Evolutionary conservation across 2,113 vertebrate genomes (phyloP), one percentile per base, ranked within the genome.

Genomic region (Strigops habroptila): DNA sequence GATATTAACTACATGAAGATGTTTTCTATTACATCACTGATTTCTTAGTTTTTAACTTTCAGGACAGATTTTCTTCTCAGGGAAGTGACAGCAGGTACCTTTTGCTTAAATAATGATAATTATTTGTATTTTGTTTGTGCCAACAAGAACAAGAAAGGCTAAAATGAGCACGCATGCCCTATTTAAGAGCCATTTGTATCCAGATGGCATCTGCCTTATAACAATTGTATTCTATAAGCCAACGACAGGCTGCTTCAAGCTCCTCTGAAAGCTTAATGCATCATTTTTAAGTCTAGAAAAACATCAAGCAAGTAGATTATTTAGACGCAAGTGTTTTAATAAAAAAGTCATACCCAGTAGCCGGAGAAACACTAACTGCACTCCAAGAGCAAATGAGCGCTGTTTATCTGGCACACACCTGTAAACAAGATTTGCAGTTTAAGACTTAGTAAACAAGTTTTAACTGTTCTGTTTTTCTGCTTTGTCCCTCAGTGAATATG

Each of bases 361-460:
- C 65, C 98, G 95, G 19, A 98, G 86, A 86, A 98, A 97, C 53
- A 97, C 62, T 65, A 89, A 97, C 82, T 98, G 97, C 41, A 98
- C 97, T 75, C 98, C 98, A 94, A 98, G 94, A 64, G 98, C 97
- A 96, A 98, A 98, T 2, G 98, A 95, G 31, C 97, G 96, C n/a
- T 98, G 97, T n/a, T 91, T 97, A 67, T 97, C 96, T 55, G 98
- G 97, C 30, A 98, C 98, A 96, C 97, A 98, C 65, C 98, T 98
- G 96, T 71, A 95, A 96, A 92, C 8, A 95, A 95, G n/a, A 94
- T 71, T 65, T 25, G 9, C 51, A 73, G 55, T 68, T 64, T 88
- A 77, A 68, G 64, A 53, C 31, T 73, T 9, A 12, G 33, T 27
- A 57, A 91, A 73, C 9, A 79, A 51, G 31, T 46, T 77, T 43